phyloP scores from a whole-genome alignment of 1,140 invertebrate species.

The Drosophila asahinai region DNA sequence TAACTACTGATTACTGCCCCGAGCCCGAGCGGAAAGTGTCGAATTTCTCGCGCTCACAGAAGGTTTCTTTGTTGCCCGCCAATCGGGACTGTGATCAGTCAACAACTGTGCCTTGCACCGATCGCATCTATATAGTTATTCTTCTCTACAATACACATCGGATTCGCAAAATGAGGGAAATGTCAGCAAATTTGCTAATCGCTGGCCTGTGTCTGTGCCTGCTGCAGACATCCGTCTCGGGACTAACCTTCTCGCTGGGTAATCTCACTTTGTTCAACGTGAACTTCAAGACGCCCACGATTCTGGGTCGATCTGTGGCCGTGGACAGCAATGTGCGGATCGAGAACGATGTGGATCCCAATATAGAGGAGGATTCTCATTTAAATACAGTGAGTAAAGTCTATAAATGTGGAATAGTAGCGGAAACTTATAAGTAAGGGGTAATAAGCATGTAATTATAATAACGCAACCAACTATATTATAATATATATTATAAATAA shows the following conservation, averaged over 20 bases:
- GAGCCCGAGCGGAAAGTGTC: slow-evolving; percentile 18
- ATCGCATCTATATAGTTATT: slow-evolving; percentile 28
- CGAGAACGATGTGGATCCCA: slow-evolving; percentile 61
- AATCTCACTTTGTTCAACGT: slow-evolving; percentile 70
- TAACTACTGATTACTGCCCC: slow-evolving; percentile 16
- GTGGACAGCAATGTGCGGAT: slow-evolving; percentile 37
- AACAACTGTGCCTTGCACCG: slow-evolving; percentile 50
- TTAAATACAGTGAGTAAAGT: slow-evolving; percentile 64
- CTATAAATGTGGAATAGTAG: not conserved
- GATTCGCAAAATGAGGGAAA: slow-evolving; percentile 5
- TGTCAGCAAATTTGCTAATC: slow-evolving; percentile 27
- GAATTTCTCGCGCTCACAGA: slow-evolving; percentile 44
- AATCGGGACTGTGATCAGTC: slow-evolving; percentile 55
- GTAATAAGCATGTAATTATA: too few species aligned
- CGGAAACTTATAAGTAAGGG: too few species aligned
- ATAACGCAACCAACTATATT: too few species aligned
- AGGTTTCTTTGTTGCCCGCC: slow-evolving; percentile 62
- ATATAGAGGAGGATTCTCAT: slow-evolving; percentile 70
- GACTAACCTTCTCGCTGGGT: slow-evolving; percentile 54
- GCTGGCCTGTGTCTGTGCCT: slow-evolving; percentile 40
- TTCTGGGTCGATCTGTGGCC: slow-evolving; percentile 32
- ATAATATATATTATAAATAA: too few species aligned
- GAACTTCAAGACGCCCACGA: slow-evolving; percentile 49
- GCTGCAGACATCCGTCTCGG: slow-evolving; percentile 24
- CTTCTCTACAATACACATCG: not conserved